Evolutionary conservation across 1,140 invertebrate species (phyloP).

Genomic region (Helicorthomorpha holstii): DNA sequence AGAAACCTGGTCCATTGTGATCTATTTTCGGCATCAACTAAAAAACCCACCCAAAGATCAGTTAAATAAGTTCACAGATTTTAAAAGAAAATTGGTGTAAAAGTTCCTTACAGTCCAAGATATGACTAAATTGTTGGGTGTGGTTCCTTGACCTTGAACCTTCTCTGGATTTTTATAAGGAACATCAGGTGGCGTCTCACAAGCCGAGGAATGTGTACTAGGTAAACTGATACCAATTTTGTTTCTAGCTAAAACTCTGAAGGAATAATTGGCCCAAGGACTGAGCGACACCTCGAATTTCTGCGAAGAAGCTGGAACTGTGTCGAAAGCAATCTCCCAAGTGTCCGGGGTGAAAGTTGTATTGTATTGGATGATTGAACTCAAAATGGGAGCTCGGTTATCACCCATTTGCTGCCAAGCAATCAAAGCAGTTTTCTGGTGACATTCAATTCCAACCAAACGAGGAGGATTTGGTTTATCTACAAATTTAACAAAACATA

Average conservation of each 20-base stretch:
- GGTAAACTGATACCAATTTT: conserved; percentile 79
- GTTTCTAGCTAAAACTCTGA: conserved; percentile 81
- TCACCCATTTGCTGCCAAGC: conserved; percentile 77
- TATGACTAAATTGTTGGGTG: conserved; percentile 79
- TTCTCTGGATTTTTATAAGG: conserved; percentile 91
- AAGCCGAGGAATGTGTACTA: conserved; percentile 55
- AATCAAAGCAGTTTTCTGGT: conserved; percentile 48
- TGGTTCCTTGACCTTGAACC: conserved; percentile 72
- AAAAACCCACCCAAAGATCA: conserved; percentile 3
- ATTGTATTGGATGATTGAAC: conserved; percentile 83
- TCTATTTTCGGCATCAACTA: conserved; percentile 88
- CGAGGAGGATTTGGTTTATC: conserved; percentile 82
- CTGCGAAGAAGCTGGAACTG: conserved; percentile 57
- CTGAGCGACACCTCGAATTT: conserved; percentile 41
- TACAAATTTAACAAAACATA: conserved; percentile 21
- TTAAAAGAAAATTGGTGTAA: neutral
- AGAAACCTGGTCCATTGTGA: conserved; percentile 85
- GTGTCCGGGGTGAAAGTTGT: conserved; percentile 83
- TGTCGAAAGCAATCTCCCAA: conserved; percentile 62
- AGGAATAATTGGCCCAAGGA: conserved; percentile 93
- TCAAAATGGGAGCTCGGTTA: conserved; percentile 82
- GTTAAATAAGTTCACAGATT: neutral
- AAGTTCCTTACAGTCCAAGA: conserved; percentile 57
- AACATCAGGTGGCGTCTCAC: conserved; percentile 69
- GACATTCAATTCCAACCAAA: conserved; percentile 45